Percentiles rank a stretch among this genome's conserved stretches.
phyloP scores from a whole-genome alignment of 2,888 invertebrate species.

The Acronicta alni region DNA sequence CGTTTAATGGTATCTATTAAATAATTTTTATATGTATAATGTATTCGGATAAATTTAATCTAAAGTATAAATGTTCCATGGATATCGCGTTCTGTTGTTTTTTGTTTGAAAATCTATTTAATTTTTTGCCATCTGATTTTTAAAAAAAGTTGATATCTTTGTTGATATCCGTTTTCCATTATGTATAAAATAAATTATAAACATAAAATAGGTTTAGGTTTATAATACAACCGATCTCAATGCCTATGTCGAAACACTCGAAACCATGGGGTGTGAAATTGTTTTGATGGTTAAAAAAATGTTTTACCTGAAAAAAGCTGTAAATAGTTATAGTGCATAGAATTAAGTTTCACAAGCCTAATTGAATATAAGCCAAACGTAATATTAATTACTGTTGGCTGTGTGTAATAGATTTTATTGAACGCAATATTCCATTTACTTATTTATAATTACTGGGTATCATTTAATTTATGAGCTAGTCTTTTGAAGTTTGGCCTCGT shows the following conservation, averaged over 20 bases:
- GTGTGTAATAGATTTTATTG: constrained; percentile 28
- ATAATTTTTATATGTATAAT: not conserved
- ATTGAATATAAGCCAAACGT: constrained; percentile 33
- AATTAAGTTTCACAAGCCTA: constrained; percentile 30
- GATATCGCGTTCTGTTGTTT: not conserved
- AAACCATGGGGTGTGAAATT: constrained; percentile 16
- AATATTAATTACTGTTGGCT: constrained; percentile 41
- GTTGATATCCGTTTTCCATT: constrained; percentile 14
- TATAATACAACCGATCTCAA: constrained; percentile 49
- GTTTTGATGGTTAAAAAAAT: constrained; percentile 19
- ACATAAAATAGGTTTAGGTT: constrained; percentile 24
- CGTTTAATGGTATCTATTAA: too few species aligned
- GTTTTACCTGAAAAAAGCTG: constrained; percentile 27
- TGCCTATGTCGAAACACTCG: constrained; percentile 24
- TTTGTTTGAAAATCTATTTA: not conserved
- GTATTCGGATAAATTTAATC: not conserved
- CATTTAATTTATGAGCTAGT: constrained; percentile 28
- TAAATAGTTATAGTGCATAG: constrained; percentile 25
- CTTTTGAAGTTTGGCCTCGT: constrained; percentile 8
- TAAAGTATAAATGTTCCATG: not conserved
- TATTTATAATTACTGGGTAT: too few species aligned
- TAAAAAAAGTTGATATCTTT: not conserved
- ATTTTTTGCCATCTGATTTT: not conserved
- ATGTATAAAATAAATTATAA: constrained; percentile 11
- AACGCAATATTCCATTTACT: constrained; percentile 31